Base-by-base conservation (phyloP, 2,888 invertebrate species). In the Andrena minutula region DNA sequence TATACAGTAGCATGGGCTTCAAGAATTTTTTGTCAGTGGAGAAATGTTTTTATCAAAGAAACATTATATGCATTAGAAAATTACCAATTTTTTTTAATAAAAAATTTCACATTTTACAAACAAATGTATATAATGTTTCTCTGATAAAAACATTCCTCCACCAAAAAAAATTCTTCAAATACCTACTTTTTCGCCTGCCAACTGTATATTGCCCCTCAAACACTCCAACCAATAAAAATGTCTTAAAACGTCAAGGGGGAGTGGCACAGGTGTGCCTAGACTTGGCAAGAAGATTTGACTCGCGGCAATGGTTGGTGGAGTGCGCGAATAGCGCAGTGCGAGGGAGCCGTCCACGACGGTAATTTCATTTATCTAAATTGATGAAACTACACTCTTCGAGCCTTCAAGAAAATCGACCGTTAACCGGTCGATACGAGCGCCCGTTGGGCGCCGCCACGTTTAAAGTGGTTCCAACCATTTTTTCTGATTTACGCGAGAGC, bases 341-440 rank as follows among this genome's bases (percentile, higher is more conserved):
- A 7, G 47, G 5, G 3, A 16, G 8, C 47, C 68, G 61, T 41
- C 49, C 23, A 51, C 8, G 5, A 2, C 23, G 26, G 53, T 71
- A 72, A 80, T 79, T 68, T 79, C 66, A 66, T 79, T 79, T 79
- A 66, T 66, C 66, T 63, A 61, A 79, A 80, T 72, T 68, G 79
- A 63, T 23, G 79, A 72, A 49, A 79, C 60, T 66, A 68, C 58
- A 12, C 8, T 16, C n/a, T 7, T 23, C 32, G 32, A 23, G 8
- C 23, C 23, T 20, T 16, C 51, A 32, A 77, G 71, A 66, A 68
- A 79, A 49, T 72, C 79, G 35, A 35, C 35, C 56, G 60, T 56
- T 53, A 49, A 66, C 71, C 71, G 79, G 41, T 72, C 65, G 79
- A 78, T 70, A 53, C 51, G 41, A 26, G n/a, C 41, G 47, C 23